Evolutionary conservation across 64 coral and sea anemone species (phyloP), one percentile per base, ranked within the genome.

Genomic region (Orbicella faveolata): DNA sequence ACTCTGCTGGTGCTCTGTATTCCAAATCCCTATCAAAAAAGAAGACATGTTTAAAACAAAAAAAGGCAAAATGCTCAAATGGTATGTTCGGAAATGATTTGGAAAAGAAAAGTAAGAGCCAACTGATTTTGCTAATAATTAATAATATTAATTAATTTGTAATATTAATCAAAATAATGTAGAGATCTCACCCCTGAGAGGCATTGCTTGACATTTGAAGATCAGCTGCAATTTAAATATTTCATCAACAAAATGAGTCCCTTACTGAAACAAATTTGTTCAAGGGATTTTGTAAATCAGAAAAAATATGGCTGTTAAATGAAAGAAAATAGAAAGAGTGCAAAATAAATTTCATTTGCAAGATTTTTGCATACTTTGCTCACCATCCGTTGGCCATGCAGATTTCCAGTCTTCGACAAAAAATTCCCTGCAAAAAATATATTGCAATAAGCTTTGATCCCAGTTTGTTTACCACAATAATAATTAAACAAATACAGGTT

Each of bases 391-490:
- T 12, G 85, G 36, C 90, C 90, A 96, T 2, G 90, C 37, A 81
- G 62, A 37, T 80, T 88, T 89, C 87, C 87, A 91, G 36, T 96
- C 94, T 89, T 96, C 94, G 34, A 82, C 81, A 62, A 87, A 85
- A 76, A 93, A 96, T 52, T 96, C 94, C 44, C 94, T 96, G 37
- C 59, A 92, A 66, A 77, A 90, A 7, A 73, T 72, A 88, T 57
- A 54, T 30, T 48, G 44, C 4, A 48, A 48, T 48, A 48, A 48
- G 2, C 44, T 48, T 48, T 6, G 5, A 48, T 48, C 44, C 5
- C 0, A 48, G 2, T 48, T 48, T 48, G 44, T 48, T 48, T 5
- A 48, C 7, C 7, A 48, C 44, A 48, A 48, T 48, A 0, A 6
- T 48, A 48, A 48, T 6, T 48, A 48, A 48, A 6, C 0, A 48